A percentile compares a stretch with the other conserved stretches of the same genome.
phyloP scores from a whole-genome alignment of 1,140 invertebrate genomes.

The Apis florea region DNA sequence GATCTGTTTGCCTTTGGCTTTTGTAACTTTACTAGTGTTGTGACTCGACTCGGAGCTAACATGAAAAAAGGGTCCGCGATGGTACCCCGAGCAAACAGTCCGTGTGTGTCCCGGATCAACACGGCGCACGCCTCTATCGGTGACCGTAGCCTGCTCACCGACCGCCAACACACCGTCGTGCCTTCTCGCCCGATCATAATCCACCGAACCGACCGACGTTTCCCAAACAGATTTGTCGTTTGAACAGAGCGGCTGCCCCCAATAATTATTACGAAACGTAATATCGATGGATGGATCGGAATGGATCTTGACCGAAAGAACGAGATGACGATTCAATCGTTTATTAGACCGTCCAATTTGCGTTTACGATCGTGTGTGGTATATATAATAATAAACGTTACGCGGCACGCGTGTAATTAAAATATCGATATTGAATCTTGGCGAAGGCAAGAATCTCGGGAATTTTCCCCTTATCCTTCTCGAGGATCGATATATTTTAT shows the following conservation, averaged over 20 bases:
- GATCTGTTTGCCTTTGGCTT: slow-evolving; percentile 73
- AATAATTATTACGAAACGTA: slow-evolving; percentile 2
- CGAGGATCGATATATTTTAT: background rate
- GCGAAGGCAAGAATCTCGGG: background rate
- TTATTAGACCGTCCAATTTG: no score
- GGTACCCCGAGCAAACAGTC: slow-evolving; percentile 71
- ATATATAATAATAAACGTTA: no score
- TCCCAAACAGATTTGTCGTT: slow-evolving; percentile 11
- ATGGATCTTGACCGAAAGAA: no score
- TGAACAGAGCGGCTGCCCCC: background rate
- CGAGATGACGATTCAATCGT: no score
- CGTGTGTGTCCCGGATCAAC: slow-evolving; percentile 71
- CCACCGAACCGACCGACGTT: background rate
- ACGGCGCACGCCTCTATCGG: slow-evolving; percentile 65
- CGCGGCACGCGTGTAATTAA: no score
- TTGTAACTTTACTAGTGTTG: slow-evolving; percentile 76
- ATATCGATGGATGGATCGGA: no score
- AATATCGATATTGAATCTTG: background rate
- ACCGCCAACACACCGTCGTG: background rate
- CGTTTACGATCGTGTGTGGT: no score
- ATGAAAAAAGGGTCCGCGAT: slow-evolving; percentile 69
- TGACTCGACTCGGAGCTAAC: slow-evolving; percentile 65
- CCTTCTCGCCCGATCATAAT: no score
- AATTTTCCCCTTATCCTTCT: background rate
- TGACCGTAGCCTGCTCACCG: slow-evolving; percentile 45